Conservation (phyloP, 2,888 invertebrate genomes). For the Laspeyria flexula region DNA sequence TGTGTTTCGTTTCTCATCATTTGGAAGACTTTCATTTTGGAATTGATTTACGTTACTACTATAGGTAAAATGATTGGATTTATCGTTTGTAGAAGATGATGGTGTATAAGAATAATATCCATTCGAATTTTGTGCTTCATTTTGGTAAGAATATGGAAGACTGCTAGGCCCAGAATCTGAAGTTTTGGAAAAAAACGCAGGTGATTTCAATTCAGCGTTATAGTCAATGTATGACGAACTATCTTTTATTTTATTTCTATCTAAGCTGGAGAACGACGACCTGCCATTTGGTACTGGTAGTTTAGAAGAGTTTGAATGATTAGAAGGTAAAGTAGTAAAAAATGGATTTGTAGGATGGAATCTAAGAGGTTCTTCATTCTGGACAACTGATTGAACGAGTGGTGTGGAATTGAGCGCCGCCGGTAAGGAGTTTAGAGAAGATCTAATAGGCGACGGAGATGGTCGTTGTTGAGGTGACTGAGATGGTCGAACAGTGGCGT, state of each 20-base stretch:
- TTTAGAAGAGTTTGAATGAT: slow-evolving; percentile 76
- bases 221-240: slow-evolving; percentile 55
- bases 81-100: slow-evolving; percentile 48
- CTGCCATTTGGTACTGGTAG: slow-evolving; percentile 76
- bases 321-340: slow-evolving; percentile 78
- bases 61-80: slow-evolving; percentile 50
- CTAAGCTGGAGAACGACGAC: slow-evolving; percentile 65
- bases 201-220: slow-evolving; percentile 62
- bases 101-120: slow-evolving; percentile 49
- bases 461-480: slow-evolving; percentile 62
- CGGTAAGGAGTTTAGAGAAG: slow-evolving; percentile 67
- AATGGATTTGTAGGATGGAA: slow-evolving; percentile 83
- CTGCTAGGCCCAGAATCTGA: slow-evolving; percentile 62
- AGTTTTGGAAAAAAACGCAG: slow-evolving; percentile 58
- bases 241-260: slow-evolving; percentile 72
- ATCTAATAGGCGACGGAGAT: slow-evolving; percentile 57
- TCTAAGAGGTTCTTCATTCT: slow-evolving; percentile 65
- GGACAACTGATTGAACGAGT: slow-evolving; percentile 65
- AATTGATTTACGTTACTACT: slow-evolving; percentile 52
- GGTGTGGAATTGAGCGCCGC: slow-evolving; percentile 67
- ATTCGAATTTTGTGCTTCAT: slow-evolving; percentile 52
- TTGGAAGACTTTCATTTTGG: slow-evolving; percentile 56
- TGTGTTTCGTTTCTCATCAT: slow-evolving; percentile 45
- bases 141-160: slow-evolving; percentile 58
- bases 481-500: slow-evolving; percentile 75